Conservation (phyloP, 2,797 vertebrate genomes). For the Tiaroga cobitis region DNA sequence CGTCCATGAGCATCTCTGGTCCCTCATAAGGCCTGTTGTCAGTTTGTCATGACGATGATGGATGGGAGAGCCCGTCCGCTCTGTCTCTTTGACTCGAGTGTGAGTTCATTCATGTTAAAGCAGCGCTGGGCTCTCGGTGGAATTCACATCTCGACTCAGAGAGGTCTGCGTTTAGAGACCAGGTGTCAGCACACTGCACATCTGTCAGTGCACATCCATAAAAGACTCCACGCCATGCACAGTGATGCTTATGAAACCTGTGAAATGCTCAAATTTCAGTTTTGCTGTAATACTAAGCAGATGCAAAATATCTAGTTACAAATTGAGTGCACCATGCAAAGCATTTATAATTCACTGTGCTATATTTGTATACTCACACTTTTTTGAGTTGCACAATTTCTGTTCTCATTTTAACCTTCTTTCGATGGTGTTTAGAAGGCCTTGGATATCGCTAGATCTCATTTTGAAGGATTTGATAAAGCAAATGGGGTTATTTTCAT, state of each 20-base stretch:
- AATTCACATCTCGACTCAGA: background rate
- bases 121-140: background rate
- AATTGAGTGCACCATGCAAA: background rate
- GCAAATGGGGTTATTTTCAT: background rate
- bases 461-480: background rate
- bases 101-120: conserved; percentile 41
- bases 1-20: conserved; percentile 44
- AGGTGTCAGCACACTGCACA: background rate
- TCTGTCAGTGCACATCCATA: background rate
- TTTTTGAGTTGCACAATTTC: background rate
- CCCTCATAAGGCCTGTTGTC: conserved; percentile 48
- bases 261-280: background rate
- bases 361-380: no score
- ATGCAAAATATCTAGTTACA: background rate
- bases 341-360: background rate
- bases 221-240: background rate
- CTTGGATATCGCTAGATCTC: background rate
- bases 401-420: background rate
- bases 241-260: background rate
- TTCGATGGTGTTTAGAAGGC: background rate
- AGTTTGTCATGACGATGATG: conserved; percentile 54
- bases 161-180: conserved; percentile 12
- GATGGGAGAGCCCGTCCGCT: conserved; percentile 50
- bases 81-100: conserved; percentile 43
- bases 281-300: background rate